phyloP scores from a whole-genome alignment of 2,113 vertebrate species.

The Caranx melampygus region DNA sequence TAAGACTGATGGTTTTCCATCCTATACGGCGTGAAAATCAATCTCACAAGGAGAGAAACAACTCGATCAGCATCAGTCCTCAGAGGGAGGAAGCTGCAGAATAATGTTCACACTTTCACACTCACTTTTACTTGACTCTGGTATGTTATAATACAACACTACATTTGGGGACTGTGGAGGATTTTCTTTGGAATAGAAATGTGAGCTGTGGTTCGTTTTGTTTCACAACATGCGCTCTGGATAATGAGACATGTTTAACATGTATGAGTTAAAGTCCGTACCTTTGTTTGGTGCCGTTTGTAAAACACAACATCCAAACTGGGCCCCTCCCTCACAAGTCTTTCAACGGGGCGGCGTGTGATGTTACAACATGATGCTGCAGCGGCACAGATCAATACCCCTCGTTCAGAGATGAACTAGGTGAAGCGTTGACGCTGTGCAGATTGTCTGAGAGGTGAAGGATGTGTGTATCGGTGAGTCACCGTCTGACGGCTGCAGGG shows the following conservation, averaged over 20 bases:
- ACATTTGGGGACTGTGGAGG: background rate
- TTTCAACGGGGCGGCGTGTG: constrained; percentile 21
- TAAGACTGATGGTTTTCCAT: constrained; percentile 5
- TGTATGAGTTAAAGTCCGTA: no score
- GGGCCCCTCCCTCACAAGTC: background rate
- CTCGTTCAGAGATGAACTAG: constrained; percentile 17
- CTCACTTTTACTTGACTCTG: background rate
- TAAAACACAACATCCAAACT: no score
- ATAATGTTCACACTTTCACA: background rate
- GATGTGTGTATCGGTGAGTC: constrained; percentile 38
- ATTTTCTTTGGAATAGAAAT: background rate
- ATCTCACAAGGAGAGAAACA: constrained; percentile 5
- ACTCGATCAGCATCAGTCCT: background rate
- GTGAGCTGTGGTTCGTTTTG: no score
- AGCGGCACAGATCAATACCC: constrained; percentile 45
- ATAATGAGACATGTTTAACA: no score
- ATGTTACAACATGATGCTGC: constrained; percentile 42
- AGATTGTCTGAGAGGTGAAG: constrained; percentile 42
- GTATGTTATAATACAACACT: background rate
- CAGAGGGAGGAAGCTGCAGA: background rate
- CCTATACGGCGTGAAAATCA: constrained; percentile 2
- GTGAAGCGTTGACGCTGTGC: constrained; percentile 16
- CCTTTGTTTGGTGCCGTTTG: no score
- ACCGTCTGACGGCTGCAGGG: constrained; percentile 34
- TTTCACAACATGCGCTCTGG: no score